Conservation (phyloP, 2,888 invertebrate species). For the Zaprionus bogoriensis region DNA sequence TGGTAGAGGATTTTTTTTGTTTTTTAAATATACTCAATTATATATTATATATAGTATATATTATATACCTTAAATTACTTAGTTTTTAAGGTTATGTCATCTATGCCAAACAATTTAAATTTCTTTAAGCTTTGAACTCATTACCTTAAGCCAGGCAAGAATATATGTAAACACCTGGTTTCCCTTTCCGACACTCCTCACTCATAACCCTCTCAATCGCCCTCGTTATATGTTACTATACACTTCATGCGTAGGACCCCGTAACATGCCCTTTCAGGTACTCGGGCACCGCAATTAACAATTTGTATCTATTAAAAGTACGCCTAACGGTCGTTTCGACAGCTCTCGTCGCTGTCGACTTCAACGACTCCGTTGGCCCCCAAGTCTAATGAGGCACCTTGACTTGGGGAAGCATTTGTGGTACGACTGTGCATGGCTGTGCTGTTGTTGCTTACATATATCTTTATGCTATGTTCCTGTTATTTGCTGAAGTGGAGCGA, state of each 20-base stretch:
- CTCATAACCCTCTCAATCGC: neutral
- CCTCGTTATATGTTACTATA: neutral
- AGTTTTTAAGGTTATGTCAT: too few species aligned
- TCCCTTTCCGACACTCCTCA: neutral
- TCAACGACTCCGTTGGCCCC: neutral
- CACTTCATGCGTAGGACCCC: neutral
- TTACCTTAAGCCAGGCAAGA: too few species aligned
- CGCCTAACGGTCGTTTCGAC: slow-evolving; percentile 10
- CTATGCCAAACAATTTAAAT: too few species aligned
- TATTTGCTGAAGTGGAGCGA: slow-evolving; percentile 26
- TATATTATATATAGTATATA: too few species aligned
- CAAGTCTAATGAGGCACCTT: slow-evolving; percentile 18
- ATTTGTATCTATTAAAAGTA: slow-evolving; percentile 25
- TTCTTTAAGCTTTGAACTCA: too few species aligned
- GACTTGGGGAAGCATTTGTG: slow-evolving; percentile 1
- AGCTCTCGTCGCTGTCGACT: slow-evolving; percentile 13
- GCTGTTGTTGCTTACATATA: slow-evolving; percentile 1
- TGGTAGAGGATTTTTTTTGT: neutral
- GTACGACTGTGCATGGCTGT: slow-evolving; percentile 13
- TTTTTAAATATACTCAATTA: too few species aligned
- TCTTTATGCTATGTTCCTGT: neutral
- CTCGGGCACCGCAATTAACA: slow-evolving; percentile 8
- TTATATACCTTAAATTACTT: too few species aligned
- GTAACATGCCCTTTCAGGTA: neutral
- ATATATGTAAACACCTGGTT: neutral